Percentiles rank a stretch among this genome's conserved stretches.
These are phyloP conservation scores for Trypoxylus dichotomus DNA, from an alignment of 1,140 invertebrate species.

Conservation along the genomic window DNA sequence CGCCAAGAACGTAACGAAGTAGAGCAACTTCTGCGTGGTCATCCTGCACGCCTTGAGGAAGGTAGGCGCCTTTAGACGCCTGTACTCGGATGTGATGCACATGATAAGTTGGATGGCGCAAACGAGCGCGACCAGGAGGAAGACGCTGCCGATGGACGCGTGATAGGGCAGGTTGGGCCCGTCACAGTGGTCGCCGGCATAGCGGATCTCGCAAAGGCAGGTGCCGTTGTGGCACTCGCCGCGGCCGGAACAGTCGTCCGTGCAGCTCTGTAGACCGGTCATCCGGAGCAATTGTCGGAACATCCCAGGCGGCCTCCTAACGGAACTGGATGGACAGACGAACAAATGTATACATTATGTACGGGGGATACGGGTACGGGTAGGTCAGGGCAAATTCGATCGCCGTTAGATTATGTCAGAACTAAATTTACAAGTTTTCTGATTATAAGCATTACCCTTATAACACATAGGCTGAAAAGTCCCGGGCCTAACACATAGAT, in stretches of 20 bases:
- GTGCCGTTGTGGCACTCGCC: constrained; percentile 90
- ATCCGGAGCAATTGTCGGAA: constrained; percentile 51
- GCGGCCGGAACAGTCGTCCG: constrained; percentile 79
- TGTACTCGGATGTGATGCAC: constrained; percentile 80
- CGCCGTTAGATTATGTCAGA: too few relatives aligned
- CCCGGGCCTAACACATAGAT: too few relatives aligned
- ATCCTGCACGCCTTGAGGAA: constrained; percentile 79
- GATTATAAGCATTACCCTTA: too few relatives aligned
- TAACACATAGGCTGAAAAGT: too few relatives aligned
- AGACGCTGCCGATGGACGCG: constrained; percentile 76
- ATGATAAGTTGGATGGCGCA: constrained; percentile 85
- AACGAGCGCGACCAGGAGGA: constrained; percentile 81
- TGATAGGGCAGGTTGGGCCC: constrained; percentile 66
- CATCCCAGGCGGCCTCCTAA: constrained; percentile 38
- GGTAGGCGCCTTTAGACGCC: constrained; percentile 78
- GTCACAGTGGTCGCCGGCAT: constrained; percentile 63
- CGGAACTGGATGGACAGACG: too few relatives aligned
- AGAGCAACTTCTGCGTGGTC: constrained; percentile 90
- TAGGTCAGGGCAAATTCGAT: too few relatives aligned
- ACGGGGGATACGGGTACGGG: too few relatives aligned
- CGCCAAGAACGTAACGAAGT: constrained; percentile 86
- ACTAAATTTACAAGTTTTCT: too few relatives aligned
- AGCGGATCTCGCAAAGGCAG: constrained; percentile 85
- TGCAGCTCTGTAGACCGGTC: constrained; percentile 53
- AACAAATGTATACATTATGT: too few relatives aligned